These are phyloP conservation scores for Ictidomys tridecemlineatus DNA, from an alignment of 2,113 vertebrate species.

Conservation along the genomic window DNA sequence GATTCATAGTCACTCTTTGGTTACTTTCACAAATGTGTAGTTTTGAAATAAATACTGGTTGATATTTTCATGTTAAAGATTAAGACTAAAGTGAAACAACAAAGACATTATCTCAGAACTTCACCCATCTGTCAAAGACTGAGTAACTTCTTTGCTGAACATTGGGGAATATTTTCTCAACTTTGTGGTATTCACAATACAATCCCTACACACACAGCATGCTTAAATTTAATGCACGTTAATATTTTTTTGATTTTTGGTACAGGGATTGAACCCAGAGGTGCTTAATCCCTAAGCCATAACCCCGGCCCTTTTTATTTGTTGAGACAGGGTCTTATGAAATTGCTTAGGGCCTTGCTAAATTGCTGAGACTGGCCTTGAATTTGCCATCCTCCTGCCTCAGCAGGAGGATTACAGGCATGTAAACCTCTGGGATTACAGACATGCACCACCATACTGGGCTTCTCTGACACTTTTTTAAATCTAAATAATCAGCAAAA, in stretches of 20 bases:
- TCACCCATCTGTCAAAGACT: neutral
- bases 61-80: neutral
- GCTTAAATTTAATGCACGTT: neutral
- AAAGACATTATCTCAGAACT: neutral
- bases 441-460: too few species aligned
- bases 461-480: neutral
- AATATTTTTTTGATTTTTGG: neutral
- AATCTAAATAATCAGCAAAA: neutral
- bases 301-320: too few species aligned
- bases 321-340: too few species aligned
- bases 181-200: neutral
- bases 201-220: neutral
- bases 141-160: neutral
- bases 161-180: neutral
- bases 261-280: too few species aligned
- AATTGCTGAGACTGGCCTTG: too few species aligned
- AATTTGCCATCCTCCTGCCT: too few species aligned
- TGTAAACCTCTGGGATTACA: too few species aligned
- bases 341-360: too few species aligned
- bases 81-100: neutral
- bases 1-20: neutral
- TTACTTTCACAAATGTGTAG: neutral
- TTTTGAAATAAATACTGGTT: neutral
- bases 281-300: too few species aligned
- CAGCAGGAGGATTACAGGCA: too few species aligned